A percentile compares a stretch with the other conserved stretches of the same genome.
Evolutionary conservation across 2,113 vertebrate genomes (phyloP).

Genomic region (Maccullochella peelii): DNA sequence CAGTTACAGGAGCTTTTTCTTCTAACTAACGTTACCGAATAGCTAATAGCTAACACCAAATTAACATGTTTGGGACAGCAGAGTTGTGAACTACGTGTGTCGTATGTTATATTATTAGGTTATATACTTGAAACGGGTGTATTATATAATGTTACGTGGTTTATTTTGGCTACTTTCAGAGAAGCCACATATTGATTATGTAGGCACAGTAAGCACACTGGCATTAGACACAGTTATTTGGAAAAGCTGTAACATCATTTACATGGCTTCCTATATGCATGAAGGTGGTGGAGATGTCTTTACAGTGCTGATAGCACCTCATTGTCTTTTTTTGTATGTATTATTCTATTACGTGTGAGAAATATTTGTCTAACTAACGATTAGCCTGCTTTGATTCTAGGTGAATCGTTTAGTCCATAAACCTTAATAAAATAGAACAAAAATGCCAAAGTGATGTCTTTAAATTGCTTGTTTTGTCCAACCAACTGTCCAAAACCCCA

Average conservation of each 20-base stretch:
- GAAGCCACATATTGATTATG: not conserved
- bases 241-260: not conserved
- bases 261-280: not conserved
- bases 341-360: not conserved
- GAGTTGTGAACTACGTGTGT: not conserved
- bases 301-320: not conserved
- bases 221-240: not conserved
- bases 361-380: not conserved
- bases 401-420: not conserved
- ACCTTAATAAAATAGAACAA: no score
- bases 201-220: not conserved
- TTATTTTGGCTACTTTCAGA: not conserved
- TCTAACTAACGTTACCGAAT: not conserved
- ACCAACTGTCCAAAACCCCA: no score
- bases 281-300: not conserved
- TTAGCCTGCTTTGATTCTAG: not conserved
- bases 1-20: not conserved
- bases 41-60: not conserved
- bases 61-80: accelerated
- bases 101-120: no score
- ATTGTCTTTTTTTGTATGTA: not conserved
- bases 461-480: not conserved
- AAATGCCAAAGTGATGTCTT: not conserved
- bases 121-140: not conserved
- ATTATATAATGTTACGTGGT: not conserved